Base-by-base conservation (phyloP, 2,113 vertebrate genomes). In the Amblyopsis rosae region DNA sequence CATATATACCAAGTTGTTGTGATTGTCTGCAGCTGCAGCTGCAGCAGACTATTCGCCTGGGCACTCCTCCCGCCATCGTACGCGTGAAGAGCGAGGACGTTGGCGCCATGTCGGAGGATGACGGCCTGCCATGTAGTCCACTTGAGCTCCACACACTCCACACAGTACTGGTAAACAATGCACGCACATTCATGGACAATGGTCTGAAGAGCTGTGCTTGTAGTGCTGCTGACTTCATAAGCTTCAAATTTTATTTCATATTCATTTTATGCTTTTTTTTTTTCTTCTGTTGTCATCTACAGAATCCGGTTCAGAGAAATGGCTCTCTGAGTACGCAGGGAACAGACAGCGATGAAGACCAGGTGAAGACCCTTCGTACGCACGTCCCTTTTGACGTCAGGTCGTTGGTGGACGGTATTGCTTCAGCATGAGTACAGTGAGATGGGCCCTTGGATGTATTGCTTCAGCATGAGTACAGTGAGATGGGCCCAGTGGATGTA, bases 321-420 rank as follows among this genome's bases (percentile, higher is more conserved):
- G 91, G 92, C 77, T 93, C 90, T 62, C 86, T 93, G 78, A 94
- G 95, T 86, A 92, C 95, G 91, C 93, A 92, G 5, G 91, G 90
- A 65, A 84, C 84, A 55, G 93, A 95, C 86, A 93, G 92, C 65
- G 94, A 95, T 61, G 93, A 94, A 19, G 93, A 96, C 69, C 90
- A 93, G 93, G 93, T 96, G 91, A 93, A 75, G 56, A n/a, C 16
- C 6, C 16, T 10, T 16, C 55, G n/a, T 12, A 66, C 45, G 12
- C 9, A 11, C 41, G 2, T 48, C 26, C 47, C 13, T 46, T 4
- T 41, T n/a, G 69, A 62, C 32, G 26, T 48, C 17, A 26, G 10
- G 4, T 41, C 15, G 11, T 51, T 51, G 4, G 50, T 9, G 50
- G 50, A 51, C 50, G 12, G 49, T 15, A 11, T 15, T 51, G 10